A percentile compares a stretch with the other conserved stretches of the same genome.
Conservation (phyloP, 2,888 invertebrate genomes). For the Phortica magna region DNA sequence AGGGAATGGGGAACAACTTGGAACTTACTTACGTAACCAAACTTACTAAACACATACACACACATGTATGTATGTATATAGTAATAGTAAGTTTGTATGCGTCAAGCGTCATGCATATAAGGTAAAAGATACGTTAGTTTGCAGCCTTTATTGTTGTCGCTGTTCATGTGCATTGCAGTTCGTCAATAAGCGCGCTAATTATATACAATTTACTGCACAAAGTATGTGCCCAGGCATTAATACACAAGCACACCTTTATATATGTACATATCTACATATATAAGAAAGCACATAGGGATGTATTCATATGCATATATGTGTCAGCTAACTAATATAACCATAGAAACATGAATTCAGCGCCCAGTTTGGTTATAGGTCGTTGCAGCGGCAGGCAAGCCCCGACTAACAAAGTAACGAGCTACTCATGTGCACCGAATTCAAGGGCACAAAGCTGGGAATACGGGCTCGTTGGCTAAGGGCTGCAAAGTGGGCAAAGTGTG, state of each 20-base stretch:
- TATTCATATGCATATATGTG: background rate
- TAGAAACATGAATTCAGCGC: background rate
- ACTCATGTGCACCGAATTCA: slow-evolving; percentile 27
- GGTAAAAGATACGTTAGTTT: background rate
- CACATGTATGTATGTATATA: slow-evolving; percentile 7
- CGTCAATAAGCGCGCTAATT: slow-evolving; percentile 65
- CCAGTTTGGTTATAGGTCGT: background rate
- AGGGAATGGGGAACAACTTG: background rate
- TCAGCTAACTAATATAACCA: slow-evolving; percentile 3
- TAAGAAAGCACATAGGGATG: background rate
- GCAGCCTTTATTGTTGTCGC: slow-evolving; percentile 1
- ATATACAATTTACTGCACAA: slow-evolving; percentile 57
- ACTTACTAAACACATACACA: slow-evolving; percentile 22
- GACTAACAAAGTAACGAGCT: slow-evolving; percentile 11
- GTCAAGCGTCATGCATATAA: background rate
- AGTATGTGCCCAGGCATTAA: slow-evolving; percentile 12
- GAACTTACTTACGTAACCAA: slow-evolving; percentile 18
- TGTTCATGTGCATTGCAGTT: slow-evolving; percentile 50
- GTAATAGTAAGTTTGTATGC: background rate
- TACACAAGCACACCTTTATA: slow-evolving; percentile 24
- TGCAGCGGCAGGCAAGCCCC: background rate
- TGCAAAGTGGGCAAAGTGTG: background rate
- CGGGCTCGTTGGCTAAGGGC: background rate
- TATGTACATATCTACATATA: slow-evolving; percentile 24
- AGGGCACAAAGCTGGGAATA: slow-evolving; percentile 3